These are phyloP conservation scores for Sitta europaea DNA, from an alignment of 2,113 vertebrate genomes.

Conservation along the genomic window DNA sequence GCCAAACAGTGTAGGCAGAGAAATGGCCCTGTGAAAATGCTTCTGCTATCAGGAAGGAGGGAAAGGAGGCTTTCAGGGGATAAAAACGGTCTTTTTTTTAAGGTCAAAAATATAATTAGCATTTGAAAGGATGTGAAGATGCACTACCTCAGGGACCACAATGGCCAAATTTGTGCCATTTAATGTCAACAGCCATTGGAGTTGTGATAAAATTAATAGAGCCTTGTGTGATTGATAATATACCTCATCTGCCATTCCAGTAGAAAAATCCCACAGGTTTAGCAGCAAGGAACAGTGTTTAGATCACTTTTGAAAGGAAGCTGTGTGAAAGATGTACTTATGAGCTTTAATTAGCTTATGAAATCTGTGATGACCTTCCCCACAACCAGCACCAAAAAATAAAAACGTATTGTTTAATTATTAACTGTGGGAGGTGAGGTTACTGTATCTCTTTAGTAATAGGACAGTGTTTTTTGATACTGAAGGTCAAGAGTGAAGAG, in stretches of 20 bases:
- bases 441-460: neutral
- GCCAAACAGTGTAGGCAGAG: slow-evolving; percentile 12
- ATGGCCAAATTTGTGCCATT: slow-evolving; percentile 70
- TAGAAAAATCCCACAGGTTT: slow-evolving; percentile 25
- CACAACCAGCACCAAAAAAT: neutral
- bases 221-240: slow-evolving; percentile 74
- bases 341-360: slow-evolving; percentile 41
- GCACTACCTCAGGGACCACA: slow-evolving; percentile 31
- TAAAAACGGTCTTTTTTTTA: slow-evolving; percentile 68
- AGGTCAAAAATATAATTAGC: slow-evolving; percentile 80
- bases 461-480: neutral
- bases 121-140: slow-evolving; percentile 74
- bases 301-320: slow-evolving; percentile 30
- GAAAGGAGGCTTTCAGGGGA: slow-evolving; percentile 9
- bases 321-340: slow-evolving; percentile 23
- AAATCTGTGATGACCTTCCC: neutral
- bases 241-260: slow-evolving; percentile 12
- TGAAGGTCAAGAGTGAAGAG: neutral
- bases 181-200: slow-evolving; percentile 71
- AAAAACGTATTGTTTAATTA: slow-evolving; percentile 35
- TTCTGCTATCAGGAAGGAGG: neutral
- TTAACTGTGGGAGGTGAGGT: neutral
- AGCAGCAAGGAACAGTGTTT: neutral
- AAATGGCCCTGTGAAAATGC: neutral
- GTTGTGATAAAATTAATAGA: slow-evolving; percentile 77